Evolutionary conservation across 2,888 invertebrate species (phyloP).

Genomic region (Pycnomerus fuliginosus): DNA sequence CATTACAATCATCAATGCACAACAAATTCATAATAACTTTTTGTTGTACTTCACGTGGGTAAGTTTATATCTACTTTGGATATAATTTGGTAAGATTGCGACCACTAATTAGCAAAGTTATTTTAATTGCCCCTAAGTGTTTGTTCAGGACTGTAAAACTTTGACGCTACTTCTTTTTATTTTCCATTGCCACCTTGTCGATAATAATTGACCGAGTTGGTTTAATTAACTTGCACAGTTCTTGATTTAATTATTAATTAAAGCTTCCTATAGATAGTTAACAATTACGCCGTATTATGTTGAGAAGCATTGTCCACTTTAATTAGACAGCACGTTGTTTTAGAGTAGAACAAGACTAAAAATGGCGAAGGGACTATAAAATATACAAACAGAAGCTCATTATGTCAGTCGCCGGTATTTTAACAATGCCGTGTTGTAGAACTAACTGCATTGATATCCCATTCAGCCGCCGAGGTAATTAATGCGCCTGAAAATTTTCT

Average conservation of each 20-base stretch:
- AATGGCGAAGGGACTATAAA: constrained; percentile 50
- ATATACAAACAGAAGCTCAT: constrained; percentile 51
- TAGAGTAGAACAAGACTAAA: constrained; percentile 45
- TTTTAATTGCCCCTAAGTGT: constrained; percentile 25
- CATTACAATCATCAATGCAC: too few species aligned
- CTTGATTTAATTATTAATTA: constrained; percentile 50
- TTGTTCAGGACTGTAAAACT: constrained; percentile 17
- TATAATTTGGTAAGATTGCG: constrained; percentile 14
- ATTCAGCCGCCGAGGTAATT: constrained; percentile 42
- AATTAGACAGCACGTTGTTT: constrained; percentile 45
- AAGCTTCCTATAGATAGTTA: constrained; percentile 48
- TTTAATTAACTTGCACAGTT: constrained; percentile 46
- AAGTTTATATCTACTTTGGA: constrained; percentile 19
- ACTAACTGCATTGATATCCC: constrained; percentile 44
- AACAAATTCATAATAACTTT: constrained; percentile 24
- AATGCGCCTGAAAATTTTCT: constrained; percentile 28
- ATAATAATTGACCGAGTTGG: constrained; percentile 42
- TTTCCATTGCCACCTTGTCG: constrained; percentile 13
- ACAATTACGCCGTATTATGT: constrained; percentile 48
- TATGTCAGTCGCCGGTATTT: constrained; percentile 47
- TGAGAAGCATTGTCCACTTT: constrained; percentile 46
- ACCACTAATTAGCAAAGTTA: constrained; percentile 30
- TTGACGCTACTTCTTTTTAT: constrained; percentile 9
- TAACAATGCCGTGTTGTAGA: constrained; percentile 46
- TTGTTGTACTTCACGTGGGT: constrained; percentile 11